Evolutionary conservation across 2,888 invertebrate genomes (phyloP).

Genomic region (Pyrocoelia pectoralis): DNA sequence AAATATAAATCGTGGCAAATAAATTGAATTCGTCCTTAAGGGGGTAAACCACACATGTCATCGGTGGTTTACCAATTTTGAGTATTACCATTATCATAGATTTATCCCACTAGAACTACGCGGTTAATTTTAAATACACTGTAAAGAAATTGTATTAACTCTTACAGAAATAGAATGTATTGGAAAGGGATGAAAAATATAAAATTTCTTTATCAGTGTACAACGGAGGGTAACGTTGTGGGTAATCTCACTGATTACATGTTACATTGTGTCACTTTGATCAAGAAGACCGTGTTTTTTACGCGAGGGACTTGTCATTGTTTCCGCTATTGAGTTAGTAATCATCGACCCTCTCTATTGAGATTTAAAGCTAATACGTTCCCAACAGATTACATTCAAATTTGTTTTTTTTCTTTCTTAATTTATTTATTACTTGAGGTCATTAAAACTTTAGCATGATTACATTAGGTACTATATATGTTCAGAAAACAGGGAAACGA

Average conservation of each 20-base stretch:
- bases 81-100: constrained; percentile 52
- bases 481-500: too few species aligned
- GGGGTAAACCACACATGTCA: constrained; percentile 53
- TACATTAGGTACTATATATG: too few species aligned
- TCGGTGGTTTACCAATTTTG: constrained; percentile 52
- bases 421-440: not conserved
- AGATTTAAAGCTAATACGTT: constrained; percentile 30
- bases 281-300: constrained; percentile 58
- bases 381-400: constrained; percentile 16
- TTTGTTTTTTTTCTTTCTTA: not conserved
- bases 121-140: constrained; percentile 54
- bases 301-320: constrained; percentile 56
- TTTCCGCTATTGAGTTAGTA: constrained; percentile 49
- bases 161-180: not conserved
- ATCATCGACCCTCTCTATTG: constrained; percentile 36
- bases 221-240: constrained; percentile 41
- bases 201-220: constrained; percentile 35
- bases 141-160: constrained; percentile 39
- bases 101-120: constrained; percentile 46
- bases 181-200: constrained; percentile 13
- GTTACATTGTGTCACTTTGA: constrained; percentile 59
- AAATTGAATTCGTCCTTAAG: constrained; percentile 45
- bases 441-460: too few species aligned
- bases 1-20: constrained; percentile 43
- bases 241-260: constrained; percentile 57